Conservation (phyloP, 92 coral and sea anemone species). For the Virgularia gustaviana region DNA sequence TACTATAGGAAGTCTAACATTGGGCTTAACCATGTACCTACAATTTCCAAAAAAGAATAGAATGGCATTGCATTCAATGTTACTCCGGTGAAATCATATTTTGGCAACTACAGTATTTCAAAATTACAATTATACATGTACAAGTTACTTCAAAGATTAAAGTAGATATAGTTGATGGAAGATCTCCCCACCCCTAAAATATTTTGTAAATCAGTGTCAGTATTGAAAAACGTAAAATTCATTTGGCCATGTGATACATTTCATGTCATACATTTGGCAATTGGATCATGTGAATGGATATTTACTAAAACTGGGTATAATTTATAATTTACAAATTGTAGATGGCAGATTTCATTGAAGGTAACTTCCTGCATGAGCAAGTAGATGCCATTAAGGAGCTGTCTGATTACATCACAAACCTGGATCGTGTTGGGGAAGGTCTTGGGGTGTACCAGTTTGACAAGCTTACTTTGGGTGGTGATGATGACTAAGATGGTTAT, state of each 20-base stretch:
- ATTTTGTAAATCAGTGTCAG: too few species aligned
- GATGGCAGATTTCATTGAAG: slow-evolving; percentile 72
- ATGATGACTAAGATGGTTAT: too few species aligned
- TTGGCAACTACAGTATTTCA: too few species aligned
- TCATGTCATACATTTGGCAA: background rate
- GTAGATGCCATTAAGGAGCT: slow-evolving; percentile 77
- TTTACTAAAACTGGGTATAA: background rate
- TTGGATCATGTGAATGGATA: background rate
- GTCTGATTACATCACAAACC: slow-evolving; percentile 48
- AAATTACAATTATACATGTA: too few species aligned
- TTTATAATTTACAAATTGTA: slow-evolving; percentile 20
- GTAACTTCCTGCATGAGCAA: slow-evolving; percentile 65
- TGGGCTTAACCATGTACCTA: too few species aligned
- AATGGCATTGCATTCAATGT: too few species aligned
- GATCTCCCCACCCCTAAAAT: too few species aligned
- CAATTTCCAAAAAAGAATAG: too few species aligned
- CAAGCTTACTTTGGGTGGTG: slow-evolving; percentile 61
- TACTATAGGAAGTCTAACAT: too few species aligned
- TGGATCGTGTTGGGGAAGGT: slow-evolving; percentile 74
- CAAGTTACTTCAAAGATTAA: too few species aligned
- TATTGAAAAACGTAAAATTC: background rate
- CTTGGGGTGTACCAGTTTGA: slow-evolving; percentile 81
- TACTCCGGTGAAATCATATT: too few species aligned
- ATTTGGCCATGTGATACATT: background rate
- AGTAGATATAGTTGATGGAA: too few species aligned